Evolutionary conservation across 2,113 vertebrate species (phyloP).

Genomic region (Cyprinodon variegatus): DNA sequence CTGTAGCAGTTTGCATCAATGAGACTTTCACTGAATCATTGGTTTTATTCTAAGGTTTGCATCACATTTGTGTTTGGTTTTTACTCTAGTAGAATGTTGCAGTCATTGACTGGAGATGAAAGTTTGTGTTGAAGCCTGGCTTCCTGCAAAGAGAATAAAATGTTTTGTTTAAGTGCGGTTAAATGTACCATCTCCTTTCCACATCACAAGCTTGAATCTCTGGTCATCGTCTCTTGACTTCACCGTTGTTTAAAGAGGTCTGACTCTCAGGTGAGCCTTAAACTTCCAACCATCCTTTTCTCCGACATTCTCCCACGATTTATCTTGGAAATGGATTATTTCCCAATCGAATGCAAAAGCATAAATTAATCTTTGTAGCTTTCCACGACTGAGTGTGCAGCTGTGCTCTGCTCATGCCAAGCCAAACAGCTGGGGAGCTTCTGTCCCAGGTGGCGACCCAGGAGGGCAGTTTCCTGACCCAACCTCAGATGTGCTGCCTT

Average conservation of each 20-base stretch:
- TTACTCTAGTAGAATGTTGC: no score
- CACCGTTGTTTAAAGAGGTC: neutral
- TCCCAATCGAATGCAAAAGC: constrained; percentile 45
- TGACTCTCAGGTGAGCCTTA: constrained; percentile 24
- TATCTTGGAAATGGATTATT: constrained; percentile 50
- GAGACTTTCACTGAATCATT: no score
- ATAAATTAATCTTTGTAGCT: constrained; percentile 47
- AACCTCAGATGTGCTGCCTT: constrained; percentile 21
- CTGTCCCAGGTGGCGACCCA: constrained; percentile 49
- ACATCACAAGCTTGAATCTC: neutral
- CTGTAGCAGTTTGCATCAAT: no score
- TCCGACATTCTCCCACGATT: constrained; percentile 33
- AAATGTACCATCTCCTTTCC: neutral
- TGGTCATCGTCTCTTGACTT: neutral
- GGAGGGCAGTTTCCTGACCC: constrained; percentile 33
- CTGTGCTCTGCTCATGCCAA: constrained; percentile 55
- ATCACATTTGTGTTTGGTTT: no score
- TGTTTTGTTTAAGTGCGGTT: neutral
- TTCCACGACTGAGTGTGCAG: constrained; percentile 41
- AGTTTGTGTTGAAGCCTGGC: neutral
- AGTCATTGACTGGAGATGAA: neutral
- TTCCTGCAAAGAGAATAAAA: neutral
- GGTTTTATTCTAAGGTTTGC: no score
- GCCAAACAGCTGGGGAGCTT: constrained; percentile 63
- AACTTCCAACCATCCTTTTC: constrained; percentile 29